phyloP scores from a whole-genome alignment of 1,140 invertebrate genomes.

The Eubasilissa regina region DNA sequence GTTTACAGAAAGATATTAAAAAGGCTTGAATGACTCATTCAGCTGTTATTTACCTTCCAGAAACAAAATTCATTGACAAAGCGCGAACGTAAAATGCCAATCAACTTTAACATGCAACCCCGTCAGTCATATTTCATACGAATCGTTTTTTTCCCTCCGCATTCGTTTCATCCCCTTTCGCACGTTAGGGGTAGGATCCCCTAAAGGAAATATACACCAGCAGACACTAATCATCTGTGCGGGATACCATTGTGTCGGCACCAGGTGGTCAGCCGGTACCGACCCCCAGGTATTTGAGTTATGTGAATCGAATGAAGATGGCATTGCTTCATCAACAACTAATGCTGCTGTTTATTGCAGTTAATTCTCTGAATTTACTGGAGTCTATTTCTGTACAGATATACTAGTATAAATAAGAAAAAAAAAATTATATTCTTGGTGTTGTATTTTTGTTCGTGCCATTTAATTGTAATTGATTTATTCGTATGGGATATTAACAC shows the following conservation, averaged over 20 bases:
- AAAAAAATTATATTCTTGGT: too few species aligned
- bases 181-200: background rate
- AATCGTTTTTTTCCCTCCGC: constrained; percentile 3
- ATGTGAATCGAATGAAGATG: too few species aligned
- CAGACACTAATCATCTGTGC: constrained; percentile 15
- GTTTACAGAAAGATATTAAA: too few species aligned
- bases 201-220: constrained; percentile 5
- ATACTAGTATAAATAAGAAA: too few species aligned
- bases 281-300: background rate
- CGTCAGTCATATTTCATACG: constrained; percentile 11
- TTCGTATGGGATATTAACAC: too few species aligned
- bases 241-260: background rate
- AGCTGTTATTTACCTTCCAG: background rate
- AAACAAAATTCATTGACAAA: constrained; percentile 22
- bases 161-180: background rate
- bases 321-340: too few species aligned
- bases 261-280: constrained; percentile 1
- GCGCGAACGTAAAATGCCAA: constrained; percentile 5
- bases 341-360: too few species aligned
- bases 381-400: too few species aligned
- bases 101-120: background rate
- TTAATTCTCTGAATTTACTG: too few species aligned
- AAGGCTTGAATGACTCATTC: background rate
- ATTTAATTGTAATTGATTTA: too few species aligned
- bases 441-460: too few species aligned